Evolutionary conservation across 2,888 invertebrate genomes (phyloP).

Genomic region (Ametastegia equiseti): DNA sequence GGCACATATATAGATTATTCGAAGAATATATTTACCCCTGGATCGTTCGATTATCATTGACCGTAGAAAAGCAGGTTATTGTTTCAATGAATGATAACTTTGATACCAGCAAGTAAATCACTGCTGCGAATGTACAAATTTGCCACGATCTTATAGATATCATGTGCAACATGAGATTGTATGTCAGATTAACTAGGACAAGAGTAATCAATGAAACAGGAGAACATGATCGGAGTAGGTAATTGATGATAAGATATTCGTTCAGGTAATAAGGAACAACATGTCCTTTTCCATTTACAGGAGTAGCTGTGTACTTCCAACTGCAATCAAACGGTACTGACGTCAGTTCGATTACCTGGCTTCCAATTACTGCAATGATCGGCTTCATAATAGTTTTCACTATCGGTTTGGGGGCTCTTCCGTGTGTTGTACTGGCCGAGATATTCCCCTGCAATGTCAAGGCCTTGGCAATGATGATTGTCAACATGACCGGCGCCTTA

Average conservation of each 20-base stretch:
- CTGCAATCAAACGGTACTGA: neutral
- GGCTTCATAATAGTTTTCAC: constrained; percentile 4
- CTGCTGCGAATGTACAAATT: neutral
- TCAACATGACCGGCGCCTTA: constrained; percentile 47
- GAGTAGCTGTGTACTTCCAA: constrained; percentile 32
- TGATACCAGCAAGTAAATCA: neutral
- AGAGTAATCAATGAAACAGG: no score
- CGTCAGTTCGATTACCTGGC: neutral
- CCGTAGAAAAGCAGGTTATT: neutral
- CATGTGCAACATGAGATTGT: no score
- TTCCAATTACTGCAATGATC: constrained; percentile 44
- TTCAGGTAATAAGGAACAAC: neutral
- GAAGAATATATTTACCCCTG: no score
- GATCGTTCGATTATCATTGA: neutral
- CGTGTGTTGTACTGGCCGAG: constrained; percentile 53
- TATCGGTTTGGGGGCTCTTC: constrained; percentile 52
- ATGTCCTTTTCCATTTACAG: neutral
- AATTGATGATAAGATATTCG: neutral
- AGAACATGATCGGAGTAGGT: no score
- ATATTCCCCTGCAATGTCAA: constrained; percentile 57
- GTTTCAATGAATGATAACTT: neutral
- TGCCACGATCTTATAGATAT: no score
- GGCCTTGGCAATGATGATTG: constrained; percentile 51
- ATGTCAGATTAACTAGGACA: no score
- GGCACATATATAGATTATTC: no score